These are phyloP conservation scores for Lycocorax pyrrhopterus DNA, from an alignment of 2,113 vertebrate genomes.

Conservation along the genomic window DNA sequence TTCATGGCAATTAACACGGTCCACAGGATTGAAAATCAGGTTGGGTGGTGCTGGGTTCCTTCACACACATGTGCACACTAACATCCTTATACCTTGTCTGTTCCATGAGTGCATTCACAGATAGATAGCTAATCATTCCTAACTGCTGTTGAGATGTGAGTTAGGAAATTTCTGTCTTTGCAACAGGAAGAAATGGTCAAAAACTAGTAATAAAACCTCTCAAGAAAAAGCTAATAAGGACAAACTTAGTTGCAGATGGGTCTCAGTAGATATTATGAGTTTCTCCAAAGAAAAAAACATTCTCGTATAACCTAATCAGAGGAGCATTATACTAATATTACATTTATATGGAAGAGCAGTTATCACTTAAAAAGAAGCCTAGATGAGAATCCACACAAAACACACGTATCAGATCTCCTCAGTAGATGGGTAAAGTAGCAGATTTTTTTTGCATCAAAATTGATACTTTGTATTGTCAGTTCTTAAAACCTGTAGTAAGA, in stretches of 20 bases:
- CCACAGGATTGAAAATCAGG: neutral
- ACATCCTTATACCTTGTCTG: neutral
- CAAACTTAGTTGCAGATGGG: neutral
- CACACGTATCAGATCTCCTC: neutral
- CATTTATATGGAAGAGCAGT: neutral
- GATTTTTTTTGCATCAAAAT: neutral
- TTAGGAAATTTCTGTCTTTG: neutral
- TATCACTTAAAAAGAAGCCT: neutral
- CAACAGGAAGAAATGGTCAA: neutral
- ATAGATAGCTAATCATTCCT: neutral
- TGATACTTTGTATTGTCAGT: neutral
- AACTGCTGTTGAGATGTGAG: neutral
- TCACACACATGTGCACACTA: neutral
- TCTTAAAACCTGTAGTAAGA: neutral
- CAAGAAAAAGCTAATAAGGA: neutral
- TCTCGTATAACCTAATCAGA: neutral
- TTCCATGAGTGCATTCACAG: neutral
- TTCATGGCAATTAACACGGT: neutral
- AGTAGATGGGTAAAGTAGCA: neutral
- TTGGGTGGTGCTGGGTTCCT: neutral
- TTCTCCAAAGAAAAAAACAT: neutral
- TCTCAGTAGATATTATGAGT: neutral
- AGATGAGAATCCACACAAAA: neutral
- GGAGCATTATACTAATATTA: neutral
- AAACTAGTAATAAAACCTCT: neutral